These are phyloP conservation scores for Rhingia rostrata DNA, from an alignment of 2,888 invertebrate genomes.

Conservation along the genomic window DNA sequence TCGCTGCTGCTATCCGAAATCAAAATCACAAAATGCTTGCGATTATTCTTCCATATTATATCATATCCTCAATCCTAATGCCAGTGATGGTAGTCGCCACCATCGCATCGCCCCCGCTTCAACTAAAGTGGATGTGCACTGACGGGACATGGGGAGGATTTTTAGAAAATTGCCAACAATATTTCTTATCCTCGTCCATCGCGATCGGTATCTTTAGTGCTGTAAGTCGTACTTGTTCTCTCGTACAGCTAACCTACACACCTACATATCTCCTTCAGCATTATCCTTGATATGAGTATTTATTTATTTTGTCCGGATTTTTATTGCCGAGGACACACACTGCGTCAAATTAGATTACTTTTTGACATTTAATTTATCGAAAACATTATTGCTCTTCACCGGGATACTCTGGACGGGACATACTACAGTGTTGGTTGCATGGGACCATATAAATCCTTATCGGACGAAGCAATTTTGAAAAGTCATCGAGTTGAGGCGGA, in stretches of 20 bases:
- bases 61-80: constrained; percentile 35
- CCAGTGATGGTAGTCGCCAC: background rate
- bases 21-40: constrained; percentile 59
- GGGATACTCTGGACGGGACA: constrained; percentile 35
- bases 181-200: constrained; percentile 49
- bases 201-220: constrained; percentile 39
- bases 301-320: constrained; percentile 8
- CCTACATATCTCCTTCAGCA: background rate
- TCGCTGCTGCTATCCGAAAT: constrained; percentile 46
- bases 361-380: constrained; percentile 73
- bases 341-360: constrained; percentile 68
- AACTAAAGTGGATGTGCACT: background rate
- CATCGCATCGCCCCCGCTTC: background rate
- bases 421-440: constrained; percentile 4
- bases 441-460: constrained; percentile 23
- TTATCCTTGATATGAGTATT: constrained; percentile 21
- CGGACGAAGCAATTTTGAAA: constrained; percentile 49
- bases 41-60: constrained; percentile 39
- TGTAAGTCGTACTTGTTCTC: background rate
- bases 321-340: constrained; percentile 55
- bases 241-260: background rate
- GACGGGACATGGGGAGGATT: constrained; percentile 24
- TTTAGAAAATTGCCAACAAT: constrained; percentile 63
- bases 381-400: constrained; percentile 43
- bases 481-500: constrained; percentile 38